Percentiles rank a stretch among this genome's conserved stretches.
Conservation (phyloP, 2,113 vertebrate genomes). For the Colistium nudipinnis region DNA sequence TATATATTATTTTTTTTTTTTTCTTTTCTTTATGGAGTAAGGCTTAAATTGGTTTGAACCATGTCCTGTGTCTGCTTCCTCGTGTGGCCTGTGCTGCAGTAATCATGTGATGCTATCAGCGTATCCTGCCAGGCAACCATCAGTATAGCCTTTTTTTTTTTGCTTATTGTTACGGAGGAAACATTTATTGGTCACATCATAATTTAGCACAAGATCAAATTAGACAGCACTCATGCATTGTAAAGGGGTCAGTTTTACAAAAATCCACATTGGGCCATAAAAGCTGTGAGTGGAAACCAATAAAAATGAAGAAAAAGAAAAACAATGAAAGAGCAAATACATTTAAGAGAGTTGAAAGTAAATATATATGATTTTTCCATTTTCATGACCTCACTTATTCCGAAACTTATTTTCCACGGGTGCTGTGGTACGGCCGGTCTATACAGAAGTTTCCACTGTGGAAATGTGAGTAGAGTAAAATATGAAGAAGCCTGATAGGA, state of each 20-base stretch:
- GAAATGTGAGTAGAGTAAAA: background rate
- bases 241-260: constrained; percentile 15
- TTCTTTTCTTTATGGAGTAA: no score
- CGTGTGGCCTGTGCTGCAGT: background rate
- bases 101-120: constrained; percentile 20
- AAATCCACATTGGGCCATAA: constrained; percentile 5
- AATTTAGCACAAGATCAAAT: background rate
- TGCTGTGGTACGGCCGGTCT: background rate
- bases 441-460: background rate
- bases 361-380: background rate
- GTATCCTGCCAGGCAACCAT: constrained; percentile 22
- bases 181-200: background rate
- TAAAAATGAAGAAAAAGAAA: constrained; percentile 17
- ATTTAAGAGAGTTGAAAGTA: background rate
- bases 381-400: constrained; percentile 34
- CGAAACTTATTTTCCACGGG: constrained; percentile 24
- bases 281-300: constrained; percentile 11
- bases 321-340: constrained; percentile 9
- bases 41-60: no score
- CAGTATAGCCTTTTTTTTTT: background rate
- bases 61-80: constrained; percentile 32
- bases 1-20: no score
- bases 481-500: background rate
- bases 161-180: constrained; percentile 40
- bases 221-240: background rate